A percentile compares a stretch with the other conserved stretches of the same genome.
Conservation (phyloP, 2,113 vertebrate genomes). For the Dicrurus megarhynchus region DNA sequence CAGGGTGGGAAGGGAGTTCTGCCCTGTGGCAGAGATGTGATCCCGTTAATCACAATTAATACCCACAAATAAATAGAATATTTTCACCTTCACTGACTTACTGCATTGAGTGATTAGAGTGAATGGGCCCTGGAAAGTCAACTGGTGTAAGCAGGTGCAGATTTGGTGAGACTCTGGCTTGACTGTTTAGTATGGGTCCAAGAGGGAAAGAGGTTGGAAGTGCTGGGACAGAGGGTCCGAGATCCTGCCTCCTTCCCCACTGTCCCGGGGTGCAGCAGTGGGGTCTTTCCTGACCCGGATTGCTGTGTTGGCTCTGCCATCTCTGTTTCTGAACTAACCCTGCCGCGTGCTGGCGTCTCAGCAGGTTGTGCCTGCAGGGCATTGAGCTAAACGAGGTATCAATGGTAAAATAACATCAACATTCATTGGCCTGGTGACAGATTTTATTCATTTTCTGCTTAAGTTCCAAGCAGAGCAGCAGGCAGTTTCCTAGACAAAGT, state of each 20-base stretch:
- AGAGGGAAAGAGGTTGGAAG: not conserved
- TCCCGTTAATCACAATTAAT: not conserved
- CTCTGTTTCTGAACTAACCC: not conserved
- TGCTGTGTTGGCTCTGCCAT: rapidly evolving
- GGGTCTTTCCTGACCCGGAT: rapidly evolving
- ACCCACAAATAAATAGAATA: not conserved
- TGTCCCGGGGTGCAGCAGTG: not conserved
- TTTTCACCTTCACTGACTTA: not conserved
- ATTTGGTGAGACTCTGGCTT: not conserved
- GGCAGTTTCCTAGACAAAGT: not conserved
- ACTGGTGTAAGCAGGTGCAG: not conserved
- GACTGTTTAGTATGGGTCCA: rapidly evolving
- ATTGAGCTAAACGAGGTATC: not conserved
- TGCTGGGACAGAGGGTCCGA: not conserved
- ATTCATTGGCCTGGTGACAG: not conserved
- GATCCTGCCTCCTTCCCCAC: not conserved
- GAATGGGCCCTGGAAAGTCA: not conserved
- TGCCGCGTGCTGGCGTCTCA: rapidly evolving
- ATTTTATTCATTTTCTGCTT: not conserved
- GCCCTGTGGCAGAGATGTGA: not conserved
- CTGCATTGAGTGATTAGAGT: rapidly evolving
- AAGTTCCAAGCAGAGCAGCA: not conserved
- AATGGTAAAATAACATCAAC: not conserved
- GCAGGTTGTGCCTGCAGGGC: not conserved
- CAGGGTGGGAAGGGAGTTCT: not conserved